These are phyloP conservation scores for Achlya flavicornis DNA, from an alignment of 2,888 invertebrate genomes.

Conservation along the genomic window DNA sequence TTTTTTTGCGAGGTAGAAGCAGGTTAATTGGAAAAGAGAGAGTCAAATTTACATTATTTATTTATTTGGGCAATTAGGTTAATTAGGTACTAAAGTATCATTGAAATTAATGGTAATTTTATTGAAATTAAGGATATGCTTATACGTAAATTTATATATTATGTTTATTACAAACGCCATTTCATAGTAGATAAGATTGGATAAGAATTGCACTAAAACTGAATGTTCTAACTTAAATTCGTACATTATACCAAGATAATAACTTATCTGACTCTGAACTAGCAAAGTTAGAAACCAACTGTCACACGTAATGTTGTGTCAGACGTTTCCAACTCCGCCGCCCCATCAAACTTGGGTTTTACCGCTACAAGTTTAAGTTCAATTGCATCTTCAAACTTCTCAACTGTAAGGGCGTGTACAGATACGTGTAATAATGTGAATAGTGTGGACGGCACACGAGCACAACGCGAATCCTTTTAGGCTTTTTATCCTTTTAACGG, in stretches of 20 bases:
- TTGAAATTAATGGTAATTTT: neutral
- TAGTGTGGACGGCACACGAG: too few relatives aligned
- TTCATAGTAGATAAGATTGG: neutral
- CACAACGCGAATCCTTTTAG: too few relatives aligned
- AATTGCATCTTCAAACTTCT: neutral
- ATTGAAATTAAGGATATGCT: neutral
- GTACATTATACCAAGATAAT: neutral
- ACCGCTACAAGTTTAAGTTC: neutral
- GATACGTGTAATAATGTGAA: too few relatives aligned
- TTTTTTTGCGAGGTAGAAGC: too few relatives aligned
- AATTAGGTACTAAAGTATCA: too few relatives aligned
- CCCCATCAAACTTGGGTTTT: conserved; percentile 1
- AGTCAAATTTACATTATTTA: too few relatives aligned
- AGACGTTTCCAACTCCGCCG: neutral
- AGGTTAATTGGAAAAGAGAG: too few relatives aligned
- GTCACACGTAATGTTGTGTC: neutral
- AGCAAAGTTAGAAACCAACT: neutral
- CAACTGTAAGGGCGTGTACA: neutral
- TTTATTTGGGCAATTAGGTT: too few relatives aligned
- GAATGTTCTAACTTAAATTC: neutral
- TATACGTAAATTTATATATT: too few relatives aligned
- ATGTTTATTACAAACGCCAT: neutral
- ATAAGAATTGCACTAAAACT: neutral
- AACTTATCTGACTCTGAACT: neutral
- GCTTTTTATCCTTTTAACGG: too few relatives aligned